A percentile compares a stretch with the other conserved stretches of the same genome.
phyloP scores from a whole-genome alignment of 92 coral and sea anemone species.

The Phymanthus crucifer region DNA sequence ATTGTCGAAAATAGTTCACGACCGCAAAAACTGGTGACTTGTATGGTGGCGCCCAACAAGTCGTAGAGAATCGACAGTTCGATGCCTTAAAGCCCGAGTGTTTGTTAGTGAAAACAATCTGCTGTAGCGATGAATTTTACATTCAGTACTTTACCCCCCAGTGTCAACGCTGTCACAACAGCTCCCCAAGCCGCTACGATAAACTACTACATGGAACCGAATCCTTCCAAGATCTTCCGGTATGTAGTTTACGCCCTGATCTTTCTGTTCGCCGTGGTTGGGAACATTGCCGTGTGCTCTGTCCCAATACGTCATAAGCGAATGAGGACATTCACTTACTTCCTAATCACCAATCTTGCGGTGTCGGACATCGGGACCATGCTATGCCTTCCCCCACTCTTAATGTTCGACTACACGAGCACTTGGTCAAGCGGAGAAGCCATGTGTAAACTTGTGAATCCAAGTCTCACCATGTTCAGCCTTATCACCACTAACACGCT shows the following conservation, averaged over 20 bases:
- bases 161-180: neutral
- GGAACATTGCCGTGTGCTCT: constrained; percentile 70
- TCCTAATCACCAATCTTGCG: constrained; percentile 74
- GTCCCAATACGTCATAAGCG: constrained; percentile 70
- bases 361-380: constrained; percentile 79
- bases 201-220: constrained; percentile 45
- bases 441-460: constrained; percentile 84
- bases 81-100: neutral
- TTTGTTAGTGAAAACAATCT: too few species aligned
- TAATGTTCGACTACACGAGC: constrained; percentile 33
- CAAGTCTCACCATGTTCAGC: constrained; percentile 69
- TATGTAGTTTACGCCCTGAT: constrained; percentile 49
- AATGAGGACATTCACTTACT: constrained; percentile 84
- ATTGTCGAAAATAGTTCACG: neutral
- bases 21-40: neutral
- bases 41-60: neutral
- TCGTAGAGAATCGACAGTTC: neutral
- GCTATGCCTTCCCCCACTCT: constrained; percentile 72
- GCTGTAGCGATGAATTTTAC: constrained; percentile 5
- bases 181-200: neutral
- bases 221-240: constrained; percentile 57
- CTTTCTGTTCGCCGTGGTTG: constrained; percentile 66
- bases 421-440: constrained; percentile 61
- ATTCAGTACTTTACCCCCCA: neutral
- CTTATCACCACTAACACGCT: constrained; percentile 80